These are phyloP conservation scores for Aphelocoma coerulescens DNA, from an alignment of 2,113 vertebrate genomes.

Conservation along the genomic window DNA sequence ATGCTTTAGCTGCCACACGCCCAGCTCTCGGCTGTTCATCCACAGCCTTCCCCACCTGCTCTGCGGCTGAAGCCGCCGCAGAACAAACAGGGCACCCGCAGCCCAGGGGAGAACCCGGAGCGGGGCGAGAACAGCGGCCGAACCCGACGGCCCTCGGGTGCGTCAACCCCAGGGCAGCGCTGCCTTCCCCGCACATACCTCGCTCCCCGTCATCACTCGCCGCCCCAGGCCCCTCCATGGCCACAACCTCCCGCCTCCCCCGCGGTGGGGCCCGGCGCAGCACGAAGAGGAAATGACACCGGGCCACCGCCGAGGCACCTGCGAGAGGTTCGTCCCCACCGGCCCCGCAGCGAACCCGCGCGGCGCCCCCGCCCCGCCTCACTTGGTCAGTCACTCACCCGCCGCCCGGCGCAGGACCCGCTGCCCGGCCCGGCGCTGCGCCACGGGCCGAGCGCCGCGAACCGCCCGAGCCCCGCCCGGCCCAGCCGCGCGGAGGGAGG, in stretches of 20 bases:
- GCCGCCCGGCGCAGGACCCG: background rate
- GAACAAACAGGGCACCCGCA: background rate
- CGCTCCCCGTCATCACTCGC: accelerated
- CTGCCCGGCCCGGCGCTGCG: background rate
- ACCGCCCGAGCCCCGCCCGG: background rate
- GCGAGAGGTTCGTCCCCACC: background rate
- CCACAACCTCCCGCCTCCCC: background rate
- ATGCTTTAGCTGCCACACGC: background rate
- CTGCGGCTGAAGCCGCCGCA: background rate
- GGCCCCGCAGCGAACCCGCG: background rate
- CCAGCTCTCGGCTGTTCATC: background rate
- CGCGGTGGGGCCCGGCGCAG: background rate
- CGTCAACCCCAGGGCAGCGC: background rate
- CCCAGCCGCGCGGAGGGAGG: background rate
- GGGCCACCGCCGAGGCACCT: background rate
- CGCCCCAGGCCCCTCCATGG: background rate
- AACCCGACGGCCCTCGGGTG: background rate
- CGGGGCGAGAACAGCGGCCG: background rate
- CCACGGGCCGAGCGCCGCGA: background rate
- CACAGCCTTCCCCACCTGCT: background rate
- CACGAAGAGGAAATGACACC: background rate
- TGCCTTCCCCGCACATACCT: background rate
- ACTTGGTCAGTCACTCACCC: background rate
- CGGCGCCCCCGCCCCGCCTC: background rate
- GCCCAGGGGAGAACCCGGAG: background rate